Base-by-base conservation (phyloP, 2,888 invertebrate species). In the Seira ritae region DNA sequence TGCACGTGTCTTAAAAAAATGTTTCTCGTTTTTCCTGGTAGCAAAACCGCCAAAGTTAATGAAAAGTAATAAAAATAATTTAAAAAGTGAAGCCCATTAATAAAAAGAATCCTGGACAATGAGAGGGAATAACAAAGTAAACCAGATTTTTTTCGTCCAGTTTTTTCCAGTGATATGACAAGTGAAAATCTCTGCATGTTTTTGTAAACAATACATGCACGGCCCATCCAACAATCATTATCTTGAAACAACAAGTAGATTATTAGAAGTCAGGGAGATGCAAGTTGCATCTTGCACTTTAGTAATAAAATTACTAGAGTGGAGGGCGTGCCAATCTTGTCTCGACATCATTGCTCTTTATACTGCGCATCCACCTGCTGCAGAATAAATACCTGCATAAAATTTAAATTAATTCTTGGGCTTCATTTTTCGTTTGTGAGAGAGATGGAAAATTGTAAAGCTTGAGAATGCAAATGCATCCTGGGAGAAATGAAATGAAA, bases 241-340 rank as follows among this genome's bases (percentile, higher is more conserved):
- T 42, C 42, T 6, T 42, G 42, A 42, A 42, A 42, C 42, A 42
- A 12, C 42, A 42, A 42, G 12, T 12, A 42, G 42, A 42, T 42
- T 12, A 42, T 42, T 42, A 42, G n/a, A n/a, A n/a, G n/a, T n/a
- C 60, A n/a, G 17, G 60, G 60, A 60, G n/a, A n/a, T 60, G 60
- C 60, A 60, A n/a, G n/a, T n/a, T n/a, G n/a, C n/a, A n/a, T 42
- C 42, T 42, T 42, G 42, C 42, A 42, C 42, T 42, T 17, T 15
- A 60, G 17, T 17, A 65, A 23, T 37, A 69, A 23, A 70, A 70
- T 6, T 55, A 50, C 22, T 24, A 42, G 23, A 66, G 42, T 19
- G 22, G 70, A 81, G 81, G 81, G 81, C 81, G 81, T 81, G 75
- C 81, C 81, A 60, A 60, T 42, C 67, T 72, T 55, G 42, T 50